These are phyloP conservation scores for Paralichthys olivaceus DNA, from an alignment of 2,113 vertebrate genomes.

Conservation along the genomic window DNA sequence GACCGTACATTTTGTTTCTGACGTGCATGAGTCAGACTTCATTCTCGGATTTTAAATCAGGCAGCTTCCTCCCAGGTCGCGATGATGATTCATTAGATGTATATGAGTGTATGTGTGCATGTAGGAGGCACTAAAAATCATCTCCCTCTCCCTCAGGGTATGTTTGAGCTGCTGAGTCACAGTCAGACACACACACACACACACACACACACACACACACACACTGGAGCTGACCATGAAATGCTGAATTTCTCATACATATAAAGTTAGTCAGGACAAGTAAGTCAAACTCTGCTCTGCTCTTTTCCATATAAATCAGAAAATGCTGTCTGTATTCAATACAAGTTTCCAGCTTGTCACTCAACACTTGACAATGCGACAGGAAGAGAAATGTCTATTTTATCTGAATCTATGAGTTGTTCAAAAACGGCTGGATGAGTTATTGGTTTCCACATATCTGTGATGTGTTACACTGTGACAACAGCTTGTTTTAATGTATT, in stretches of 20 bases:
- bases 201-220: slow-evolving; percentile 31
- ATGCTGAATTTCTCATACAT: slow-evolving; percentile 20
- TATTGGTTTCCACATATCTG: no score
- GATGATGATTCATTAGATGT: slow-evolving; percentile 68
- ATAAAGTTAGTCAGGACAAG: slow-evolving; percentile 11
- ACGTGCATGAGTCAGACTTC: slow-evolving; percentile 43
- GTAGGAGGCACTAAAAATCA: slow-evolving; percentile 68
- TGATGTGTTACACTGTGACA: no score
- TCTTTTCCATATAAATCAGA: slow-evolving; percentile 19
- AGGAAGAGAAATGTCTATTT: neutral
- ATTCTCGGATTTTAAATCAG: slow-evolving; percentile 53
- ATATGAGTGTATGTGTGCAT: slow-evolving; percentile 54
- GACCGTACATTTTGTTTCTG: slow-evolving; percentile 25
- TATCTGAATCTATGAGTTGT: neutral
- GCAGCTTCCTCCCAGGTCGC: slow-evolving; percentile 64
- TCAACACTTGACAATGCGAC: neutral
- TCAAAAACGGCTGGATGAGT: no score
- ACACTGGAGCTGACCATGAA: slow-evolving; percentile 22
- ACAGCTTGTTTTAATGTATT: no score
- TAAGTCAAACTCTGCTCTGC: neutral
- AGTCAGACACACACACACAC: slow-evolving; percentile 39
- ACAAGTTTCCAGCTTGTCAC: slow-evolving; percentile 12
- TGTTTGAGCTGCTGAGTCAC: slow-evolving; percentile 71
- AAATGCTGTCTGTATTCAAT: slow-evolving; percentile 4
- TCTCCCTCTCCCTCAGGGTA: slow-evolving; percentile 55